These are phyloP conservation scores for Leiothrix lutea DNA, from an alignment of 2,113 vertebrate species.

Conservation along the genomic window DNA sequence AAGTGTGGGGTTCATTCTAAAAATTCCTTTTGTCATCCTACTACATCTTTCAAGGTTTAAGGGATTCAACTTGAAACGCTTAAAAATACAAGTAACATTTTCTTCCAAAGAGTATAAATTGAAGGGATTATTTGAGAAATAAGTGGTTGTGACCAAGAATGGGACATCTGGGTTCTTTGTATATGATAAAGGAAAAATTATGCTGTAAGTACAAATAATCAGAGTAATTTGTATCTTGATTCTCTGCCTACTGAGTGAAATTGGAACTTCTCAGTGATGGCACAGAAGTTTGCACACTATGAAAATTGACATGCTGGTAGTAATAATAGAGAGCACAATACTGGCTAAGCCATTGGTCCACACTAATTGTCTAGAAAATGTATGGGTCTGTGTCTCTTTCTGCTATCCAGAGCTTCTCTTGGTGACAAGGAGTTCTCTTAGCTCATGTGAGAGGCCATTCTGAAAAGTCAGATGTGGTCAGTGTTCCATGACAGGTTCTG, in stretches of 20 bases:
- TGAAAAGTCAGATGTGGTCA: background rate
- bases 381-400: accelerated
- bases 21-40: background rate
- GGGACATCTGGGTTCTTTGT: background rate
- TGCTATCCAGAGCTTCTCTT: background rate
- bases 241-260: background rate
- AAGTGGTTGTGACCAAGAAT: background rate
- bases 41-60: background rate
- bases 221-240: background rate
- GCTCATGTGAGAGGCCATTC: background rate
- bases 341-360: background rate
- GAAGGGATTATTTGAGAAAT: background rate
- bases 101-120: background rate
- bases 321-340: background rate
- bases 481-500: background rate
- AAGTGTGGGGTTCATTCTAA: background rate
- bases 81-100: background rate
- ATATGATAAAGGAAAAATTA: background rate
- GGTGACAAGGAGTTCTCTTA: background rate
- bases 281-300: background rate
- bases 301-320: background rate
- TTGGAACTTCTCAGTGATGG: background rate
- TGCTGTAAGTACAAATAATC: background rate
- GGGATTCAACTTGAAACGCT: background rate
- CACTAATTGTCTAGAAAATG: background rate